phyloP scores from a whole-genome alignment of 2,888 invertebrate species.

The Elegia similella region DNA sequence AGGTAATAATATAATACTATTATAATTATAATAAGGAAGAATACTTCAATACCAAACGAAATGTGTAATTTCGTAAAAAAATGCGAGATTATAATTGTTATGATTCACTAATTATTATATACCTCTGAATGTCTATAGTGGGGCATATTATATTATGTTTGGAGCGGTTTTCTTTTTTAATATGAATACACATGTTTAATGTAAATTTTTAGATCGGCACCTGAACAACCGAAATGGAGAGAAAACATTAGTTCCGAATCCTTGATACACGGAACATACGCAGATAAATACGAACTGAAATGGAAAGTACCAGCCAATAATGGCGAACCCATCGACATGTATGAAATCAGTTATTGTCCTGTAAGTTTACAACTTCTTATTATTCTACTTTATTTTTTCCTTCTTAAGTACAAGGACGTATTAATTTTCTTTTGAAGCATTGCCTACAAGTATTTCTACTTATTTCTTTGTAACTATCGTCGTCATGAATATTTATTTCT shows the following conservation, averaged over 20 bases:
- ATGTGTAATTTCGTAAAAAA: too few relatives aligned
- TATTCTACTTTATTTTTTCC: too few relatives aligned
- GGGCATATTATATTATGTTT: background rate
- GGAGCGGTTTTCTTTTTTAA: background rate
- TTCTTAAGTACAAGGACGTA: too few relatives aligned
- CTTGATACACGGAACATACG: slow-evolving; percentile 80
- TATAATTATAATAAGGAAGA: too few relatives aligned
- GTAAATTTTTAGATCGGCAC: slow-evolving; percentile 80
- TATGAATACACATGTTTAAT: background rate
- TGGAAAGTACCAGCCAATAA: slow-evolving; percentile 95
- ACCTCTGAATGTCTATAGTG: too few relatives aligned
- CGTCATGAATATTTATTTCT: too few relatives aligned
- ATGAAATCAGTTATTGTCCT: slow-evolving; percentile 90
- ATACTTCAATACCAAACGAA: too few relatives aligned
- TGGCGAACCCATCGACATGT: slow-evolving; percentile 93
- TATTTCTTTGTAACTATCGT: too few relatives aligned
- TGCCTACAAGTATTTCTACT: too few relatives aligned
- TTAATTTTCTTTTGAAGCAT: too few relatives aligned
- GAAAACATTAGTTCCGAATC: slow-evolving; percentile 68
- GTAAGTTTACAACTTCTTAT: slow-evolving; percentile 70
- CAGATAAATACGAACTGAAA: slow-evolving; percentile 89
- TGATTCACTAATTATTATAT: too few relatives aligned
- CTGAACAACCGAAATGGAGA: slow-evolving; percentile 83
- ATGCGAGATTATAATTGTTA: too few relatives aligned
- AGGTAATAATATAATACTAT: slow-evolving; percentile 50